phyloP scores from a whole-genome alignment of 2,888 invertebrate species.

The Lagria hirta region DNA sequence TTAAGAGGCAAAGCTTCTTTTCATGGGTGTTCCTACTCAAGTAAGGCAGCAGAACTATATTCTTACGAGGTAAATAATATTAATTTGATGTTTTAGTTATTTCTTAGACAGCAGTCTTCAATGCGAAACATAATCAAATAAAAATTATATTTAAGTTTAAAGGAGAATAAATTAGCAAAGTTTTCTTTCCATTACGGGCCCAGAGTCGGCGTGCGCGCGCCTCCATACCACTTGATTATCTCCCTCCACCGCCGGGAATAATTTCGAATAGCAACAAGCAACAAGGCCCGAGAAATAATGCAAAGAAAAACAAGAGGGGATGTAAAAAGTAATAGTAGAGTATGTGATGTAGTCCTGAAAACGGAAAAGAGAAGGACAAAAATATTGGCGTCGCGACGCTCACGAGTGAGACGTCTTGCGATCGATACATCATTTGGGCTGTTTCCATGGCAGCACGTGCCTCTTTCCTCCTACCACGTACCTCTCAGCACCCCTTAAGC shows the following conservation, averaged over 20 bases:
- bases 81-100: too few species aligned
- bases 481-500: constrained; percentile 41
- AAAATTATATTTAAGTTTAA: too few species aligned
- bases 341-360: constrained; percentile 54
- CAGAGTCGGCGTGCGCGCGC: constrained; percentile 14
- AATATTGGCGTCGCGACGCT: constrained; percentile 37
- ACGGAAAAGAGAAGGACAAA: constrained; percentile 43
- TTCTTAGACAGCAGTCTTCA: too few species aligned
- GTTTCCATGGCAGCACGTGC: constrained; percentile 58
- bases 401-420: constrained; percentile 50
- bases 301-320: constrained; percentile 50
- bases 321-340: constrained; percentile 56
- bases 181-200: too few species aligned
- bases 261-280: constrained; percentile 39
- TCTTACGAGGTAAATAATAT: too few species aligned
- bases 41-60: too few species aligned
- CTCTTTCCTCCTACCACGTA: constrained; percentile 48
- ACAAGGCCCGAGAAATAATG: constrained; percentile 47
- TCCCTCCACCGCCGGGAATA: constrained; percentile 16
- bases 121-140: too few species aligned
- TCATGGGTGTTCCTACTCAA: too few species aligned
- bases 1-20: too few species aligned
- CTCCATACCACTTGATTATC: constrained; percentile 17
- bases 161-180: too few species aligned
- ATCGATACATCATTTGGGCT: constrained; percentile 59